Evolutionary conservation across 2,113 vertebrate genomes (phyloP).

Genomic region (Coryphaenoides rupestris): DNA sequence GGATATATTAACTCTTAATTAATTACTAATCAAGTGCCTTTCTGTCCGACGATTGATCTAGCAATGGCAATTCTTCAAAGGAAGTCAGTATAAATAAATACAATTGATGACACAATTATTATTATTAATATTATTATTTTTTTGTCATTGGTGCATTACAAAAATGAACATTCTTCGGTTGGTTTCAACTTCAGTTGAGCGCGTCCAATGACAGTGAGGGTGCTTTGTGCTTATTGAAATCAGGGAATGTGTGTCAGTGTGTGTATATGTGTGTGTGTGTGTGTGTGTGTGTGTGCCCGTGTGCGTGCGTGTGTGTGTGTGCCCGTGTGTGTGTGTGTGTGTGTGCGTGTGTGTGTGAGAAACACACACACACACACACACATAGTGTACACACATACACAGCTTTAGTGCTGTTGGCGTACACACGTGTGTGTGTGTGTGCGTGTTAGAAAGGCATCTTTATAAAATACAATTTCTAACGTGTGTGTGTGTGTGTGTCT

Average conservation of each 20-base stretch:
- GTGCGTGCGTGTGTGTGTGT: conserved; percentile 16
- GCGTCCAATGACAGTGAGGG: conserved; percentile 31
- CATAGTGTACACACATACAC: too few relatives aligned
- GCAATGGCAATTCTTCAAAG: conserved; percentile 22
- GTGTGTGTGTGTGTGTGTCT: conserved; percentile 9
- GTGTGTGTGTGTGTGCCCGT: conserved; percentile 1
- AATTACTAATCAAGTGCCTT: conserved; percentile 48
- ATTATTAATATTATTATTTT: too few relatives aligned
- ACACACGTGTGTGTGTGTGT: not conserved
- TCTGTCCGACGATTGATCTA: conserved; percentile 35
- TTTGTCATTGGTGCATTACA: conserved; percentile 36
- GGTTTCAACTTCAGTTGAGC: conserved; percentile 45
- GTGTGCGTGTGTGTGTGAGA: conserved; percentile 2
- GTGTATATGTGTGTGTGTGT: not conserved
- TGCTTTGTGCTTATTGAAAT: conserved; percentile 57
- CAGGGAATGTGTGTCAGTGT: not conserved
- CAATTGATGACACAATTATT: conserved; percentile 27
- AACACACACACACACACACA: conserved; percentile 15
- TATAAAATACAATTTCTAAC: conserved; percentile 20
- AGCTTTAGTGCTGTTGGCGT: not conserved
- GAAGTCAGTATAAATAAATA: conserved; percentile 48
- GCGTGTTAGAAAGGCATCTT: conserved; percentile 19
- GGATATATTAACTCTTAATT: not conserved
- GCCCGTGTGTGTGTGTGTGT: not conserved
- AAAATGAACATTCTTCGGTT: conserved; percentile 50